Conservation (phyloP, 1,140 invertebrate species). For the Hylaeus anthracinus region DNA sequence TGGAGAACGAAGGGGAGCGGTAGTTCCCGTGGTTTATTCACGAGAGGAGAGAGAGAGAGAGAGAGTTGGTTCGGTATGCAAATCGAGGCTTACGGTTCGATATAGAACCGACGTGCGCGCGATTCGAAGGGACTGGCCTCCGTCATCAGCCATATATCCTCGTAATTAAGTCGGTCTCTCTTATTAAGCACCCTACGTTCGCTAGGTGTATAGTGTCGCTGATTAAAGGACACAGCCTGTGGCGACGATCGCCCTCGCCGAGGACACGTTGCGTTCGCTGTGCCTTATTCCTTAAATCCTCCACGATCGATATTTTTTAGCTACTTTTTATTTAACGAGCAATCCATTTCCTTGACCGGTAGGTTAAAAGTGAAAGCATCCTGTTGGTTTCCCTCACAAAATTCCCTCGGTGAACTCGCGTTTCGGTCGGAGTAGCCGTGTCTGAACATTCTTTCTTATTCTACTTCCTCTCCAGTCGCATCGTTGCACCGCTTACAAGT, state of each 20-base stretch:
- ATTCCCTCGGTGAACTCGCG: neutral
- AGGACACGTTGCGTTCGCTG: slow-evolving; percentile 16
- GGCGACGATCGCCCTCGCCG: slow-evolving; percentile 25
- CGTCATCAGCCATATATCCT: slow-evolving; percentile 72
- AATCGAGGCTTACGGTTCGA: slow-evolving; percentile 65
- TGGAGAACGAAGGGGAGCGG: slow-evolving; percentile 5
- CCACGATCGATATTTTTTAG: too few species aligned
- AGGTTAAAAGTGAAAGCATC: neutral
- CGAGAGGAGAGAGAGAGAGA: slow-evolving; percentile 6
- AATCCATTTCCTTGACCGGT: too few species aligned
- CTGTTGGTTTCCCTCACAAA: neutral
- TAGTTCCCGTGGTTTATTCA: slow-evolving; percentile 8
- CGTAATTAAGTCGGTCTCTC: slow-evolving; percentile 77
- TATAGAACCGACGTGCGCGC: slow-evolving; percentile 59
- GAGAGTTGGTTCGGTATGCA: slow-evolving; percentile 64
- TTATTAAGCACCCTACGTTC: slow-evolving; percentile 63
- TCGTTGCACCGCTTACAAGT: too few species aligned
- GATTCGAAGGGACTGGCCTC: slow-evolving; percentile 57
- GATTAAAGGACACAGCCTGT: slow-evolving; percentile 52
- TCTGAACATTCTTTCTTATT: too few species aligned
- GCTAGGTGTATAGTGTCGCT: slow-evolving; percentile 50
- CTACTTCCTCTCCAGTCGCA: too few species aligned
- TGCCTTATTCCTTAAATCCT: slow-evolving; percentile 34
- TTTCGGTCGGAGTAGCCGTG: too few species aligned
- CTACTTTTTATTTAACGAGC: too few species aligned